Base-by-base conservation (phyloP, 1,140 invertebrate genomes). In the Stenopsyche tienmushanensis region DNA sequence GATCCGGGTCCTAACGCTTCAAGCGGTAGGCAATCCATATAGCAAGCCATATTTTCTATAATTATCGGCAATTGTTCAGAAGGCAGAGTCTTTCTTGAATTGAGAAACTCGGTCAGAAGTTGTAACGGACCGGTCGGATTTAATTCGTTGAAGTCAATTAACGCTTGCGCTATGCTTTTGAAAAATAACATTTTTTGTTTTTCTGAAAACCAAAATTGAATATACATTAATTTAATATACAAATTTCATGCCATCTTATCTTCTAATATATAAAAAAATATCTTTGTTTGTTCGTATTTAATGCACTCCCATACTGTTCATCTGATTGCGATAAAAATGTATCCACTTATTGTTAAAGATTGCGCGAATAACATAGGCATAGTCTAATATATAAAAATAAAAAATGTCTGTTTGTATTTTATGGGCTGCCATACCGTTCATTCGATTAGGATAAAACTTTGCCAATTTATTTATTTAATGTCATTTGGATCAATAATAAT, bases 101-200 rank as follows among this genome's bases (percentile, higher is more conserved):
- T 97, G 39, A 98, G 75, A 52, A 90, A 92, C 79, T 99, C 96
- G 42, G 98, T 83, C 8, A 99, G 79, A 66, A 94, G 80, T 73
- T 97, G 94, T 52, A 99, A 81, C 10, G 96, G 95, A 29, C 94
- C 93, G 60, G 96, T 90, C 3, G 95, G 94, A 78, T 95, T 98
- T 41, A 99, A 76, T 76, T 99, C 97, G 74, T 91, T 91, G 80
- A 99, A 99, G 79, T 99, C 97, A n/a, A 92, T 84, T 65, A 99
- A 81, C 0, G 96, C 92, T 73, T 91, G 87, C 1, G 94, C 90
- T 66, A 99, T 90, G 69, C 93, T 97, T 75, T 91, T 93, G 82
- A 97, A 97, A 76, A 98, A 97, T 72, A 88, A 85, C 71, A 84
- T 82, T 57, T 88, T 83, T 17, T 86, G 84, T 29, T 82, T 82